phyloP scores from a whole-genome alignment of 2,888 invertebrate genomes.

The Andrena praecox region DNA sequence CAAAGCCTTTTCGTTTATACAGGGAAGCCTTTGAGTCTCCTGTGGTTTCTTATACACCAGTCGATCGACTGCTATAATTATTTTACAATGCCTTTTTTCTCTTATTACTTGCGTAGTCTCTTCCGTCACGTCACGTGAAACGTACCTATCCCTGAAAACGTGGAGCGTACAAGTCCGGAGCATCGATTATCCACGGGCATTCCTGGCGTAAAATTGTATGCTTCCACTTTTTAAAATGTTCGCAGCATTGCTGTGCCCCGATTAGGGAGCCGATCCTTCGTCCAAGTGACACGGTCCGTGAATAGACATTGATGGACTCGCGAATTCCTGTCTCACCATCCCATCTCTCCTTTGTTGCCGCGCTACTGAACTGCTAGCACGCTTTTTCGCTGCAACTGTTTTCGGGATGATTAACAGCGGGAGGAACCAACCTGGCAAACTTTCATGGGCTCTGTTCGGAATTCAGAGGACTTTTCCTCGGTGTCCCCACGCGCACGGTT shows the following conservation, averaged over 20 bases:
- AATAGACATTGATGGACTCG: constrained; percentile 27
- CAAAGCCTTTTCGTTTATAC: not conserved
- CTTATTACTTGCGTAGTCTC: not conserved
- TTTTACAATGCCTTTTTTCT: not conserved
- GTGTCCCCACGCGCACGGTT: not conserved
- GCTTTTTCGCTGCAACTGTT: constrained; percentile 23
- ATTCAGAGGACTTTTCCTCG: not conserved
- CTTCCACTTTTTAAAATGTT: constrained; percentile 30
- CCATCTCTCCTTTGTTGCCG: constrained; percentile 11
- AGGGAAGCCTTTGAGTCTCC: not conserved
- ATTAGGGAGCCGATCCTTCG: constrained; percentile 1
- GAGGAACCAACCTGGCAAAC: not conserved
- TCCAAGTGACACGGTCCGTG: not conserved
- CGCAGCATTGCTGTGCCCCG: constrained; percentile 10
- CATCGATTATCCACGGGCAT: constrained; percentile 36
- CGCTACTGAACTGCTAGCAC: constrained; percentile 9
- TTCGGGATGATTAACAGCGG: constrained; percentile 1
- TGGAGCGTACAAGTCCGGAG: constrained; percentile 2
- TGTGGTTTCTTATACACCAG: not conserved
- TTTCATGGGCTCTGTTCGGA: not conserved
- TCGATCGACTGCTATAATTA: constrained; percentile 6
- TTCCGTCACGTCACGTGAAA: constrained; percentile 6
- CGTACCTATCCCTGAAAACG: constrained; percentile 18
- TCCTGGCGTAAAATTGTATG: constrained; percentile 20
- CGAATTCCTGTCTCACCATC: constrained; percentile 13